Evolutionary conservation across 2,888 invertebrate species (phyloP).

Genomic region (Pollenia griseotomentosa): DNA sequence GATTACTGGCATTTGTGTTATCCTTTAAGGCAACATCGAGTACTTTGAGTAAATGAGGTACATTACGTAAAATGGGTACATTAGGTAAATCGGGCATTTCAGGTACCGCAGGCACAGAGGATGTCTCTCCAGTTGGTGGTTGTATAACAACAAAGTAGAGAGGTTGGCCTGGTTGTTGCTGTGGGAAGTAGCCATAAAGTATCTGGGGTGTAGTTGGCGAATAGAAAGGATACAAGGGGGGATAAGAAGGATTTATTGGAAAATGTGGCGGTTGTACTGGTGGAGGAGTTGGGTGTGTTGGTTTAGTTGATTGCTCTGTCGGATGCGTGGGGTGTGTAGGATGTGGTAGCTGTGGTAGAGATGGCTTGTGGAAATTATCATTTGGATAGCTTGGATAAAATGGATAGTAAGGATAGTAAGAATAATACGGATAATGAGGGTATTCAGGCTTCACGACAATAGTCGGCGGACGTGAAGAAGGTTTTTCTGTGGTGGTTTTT

Average conservation of each 20-base stretch:
- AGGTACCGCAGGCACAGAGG: too few species aligned
- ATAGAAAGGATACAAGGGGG: neutral
- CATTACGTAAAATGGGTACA: neutral
- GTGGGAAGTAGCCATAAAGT: neutral
- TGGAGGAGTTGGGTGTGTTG: neutral
- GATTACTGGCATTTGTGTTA: too few species aligned
- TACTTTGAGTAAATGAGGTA: neutral
- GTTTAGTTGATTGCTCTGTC: too few species aligned
- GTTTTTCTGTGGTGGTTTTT: neutral
- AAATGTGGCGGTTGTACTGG: neutral
- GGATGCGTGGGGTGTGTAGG: neutral
- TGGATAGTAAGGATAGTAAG: neutral
- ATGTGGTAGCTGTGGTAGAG: neutral
- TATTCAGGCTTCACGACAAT: neutral
- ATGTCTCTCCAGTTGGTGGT: neutral
- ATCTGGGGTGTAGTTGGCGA: neutral
- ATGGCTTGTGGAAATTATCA: neutral
- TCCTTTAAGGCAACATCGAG: neutral
- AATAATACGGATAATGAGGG: constrained; percentile 6
- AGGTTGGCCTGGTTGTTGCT: neutral
- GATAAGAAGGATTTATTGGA: neutral
- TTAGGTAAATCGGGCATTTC: neutral
- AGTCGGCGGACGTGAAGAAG: neutral
- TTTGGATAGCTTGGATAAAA: neutral
- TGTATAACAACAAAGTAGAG: constrained; percentile 33